phyloP scores from a whole-genome alignment of 1,140 invertebrate genomes.

The Yoshiicerus persimilis region DNA sequence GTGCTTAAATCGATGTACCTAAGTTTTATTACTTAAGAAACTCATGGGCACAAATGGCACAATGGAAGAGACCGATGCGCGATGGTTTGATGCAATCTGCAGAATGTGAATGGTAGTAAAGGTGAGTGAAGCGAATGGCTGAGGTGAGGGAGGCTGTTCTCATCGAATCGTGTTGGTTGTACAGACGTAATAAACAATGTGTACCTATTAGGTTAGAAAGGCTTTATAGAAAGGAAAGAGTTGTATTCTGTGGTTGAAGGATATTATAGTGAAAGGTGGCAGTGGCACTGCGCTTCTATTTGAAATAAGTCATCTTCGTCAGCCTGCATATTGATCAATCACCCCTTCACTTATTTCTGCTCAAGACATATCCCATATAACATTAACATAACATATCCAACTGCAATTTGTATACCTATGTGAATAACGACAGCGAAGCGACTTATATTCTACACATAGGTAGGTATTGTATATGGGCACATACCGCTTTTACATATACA shows the following conservation, averaged over 20 bases:
- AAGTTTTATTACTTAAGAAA: not conserved
- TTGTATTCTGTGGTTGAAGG: not conserved
- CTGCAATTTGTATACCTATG: not conserved
- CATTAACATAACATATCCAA: not conserved
- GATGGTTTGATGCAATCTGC: not conserved
- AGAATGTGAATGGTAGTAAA: not conserved
- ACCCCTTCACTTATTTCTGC: not conserved
- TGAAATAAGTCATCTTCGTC: constrained; percentile 8
- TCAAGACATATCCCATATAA: not conserved
- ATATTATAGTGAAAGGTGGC: constrained; percentile 4
- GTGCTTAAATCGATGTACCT: not conserved
- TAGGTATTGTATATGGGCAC: too few relatives aligned
- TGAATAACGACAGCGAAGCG: too few relatives aligned
- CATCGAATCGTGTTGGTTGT: not conserved
- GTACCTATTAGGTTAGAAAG: not conserved
- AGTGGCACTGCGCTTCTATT: not conserved
- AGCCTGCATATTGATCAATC: not conserved
- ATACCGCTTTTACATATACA: too few relatives aligned
- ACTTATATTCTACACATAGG: too few relatives aligned
- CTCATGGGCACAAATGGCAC: not conserved
- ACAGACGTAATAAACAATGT: not conserved
- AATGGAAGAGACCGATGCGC: not conserved
- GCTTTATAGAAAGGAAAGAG: not conserved
- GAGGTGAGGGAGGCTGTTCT: not conserved
- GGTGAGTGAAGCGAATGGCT: not conserved